Conservation (phyloP, 2,113 vertebrate species). For the Columba livia region DNA sequence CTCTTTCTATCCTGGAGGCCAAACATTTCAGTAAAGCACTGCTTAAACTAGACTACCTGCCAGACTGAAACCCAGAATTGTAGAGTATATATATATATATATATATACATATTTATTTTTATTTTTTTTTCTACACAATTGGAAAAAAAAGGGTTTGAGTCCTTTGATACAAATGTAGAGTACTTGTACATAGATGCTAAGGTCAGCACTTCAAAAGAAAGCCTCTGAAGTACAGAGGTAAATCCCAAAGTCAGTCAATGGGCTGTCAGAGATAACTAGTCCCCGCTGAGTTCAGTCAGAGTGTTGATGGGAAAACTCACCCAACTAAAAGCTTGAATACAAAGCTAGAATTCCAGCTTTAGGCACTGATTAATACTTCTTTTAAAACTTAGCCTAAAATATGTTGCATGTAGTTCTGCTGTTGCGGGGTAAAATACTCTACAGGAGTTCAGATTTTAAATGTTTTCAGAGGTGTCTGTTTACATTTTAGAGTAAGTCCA, state of each 20-base stretch:
- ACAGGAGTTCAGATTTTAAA: background rate
- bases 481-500: background rate
- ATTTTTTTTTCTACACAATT: background rate
- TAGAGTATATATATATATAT: too few species aligned
- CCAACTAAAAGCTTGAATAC: background rate
- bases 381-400: background rate
- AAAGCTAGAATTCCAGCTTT: background rate
- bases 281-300: background rate
- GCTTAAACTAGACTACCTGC: background rate
- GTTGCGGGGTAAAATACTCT: accelerated
- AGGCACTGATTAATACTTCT: background rate
- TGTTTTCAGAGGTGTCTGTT: background rate
- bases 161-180: background rate
- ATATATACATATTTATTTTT: too few species aligned
- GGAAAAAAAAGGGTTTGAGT: background rate
- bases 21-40: background rate
- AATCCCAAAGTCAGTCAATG: background rate
- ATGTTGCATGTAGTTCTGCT: background rate
- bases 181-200: background rate
- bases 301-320: background rate
- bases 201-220: background rate
- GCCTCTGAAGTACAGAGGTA: background rate
- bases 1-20: background rate
- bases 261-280: background rate
- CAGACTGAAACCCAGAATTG: background rate